Evolutionary conservation across 2,888 invertebrate genomes (phyloP).

Genomic region (Glaucopsyche alexis): DNA sequence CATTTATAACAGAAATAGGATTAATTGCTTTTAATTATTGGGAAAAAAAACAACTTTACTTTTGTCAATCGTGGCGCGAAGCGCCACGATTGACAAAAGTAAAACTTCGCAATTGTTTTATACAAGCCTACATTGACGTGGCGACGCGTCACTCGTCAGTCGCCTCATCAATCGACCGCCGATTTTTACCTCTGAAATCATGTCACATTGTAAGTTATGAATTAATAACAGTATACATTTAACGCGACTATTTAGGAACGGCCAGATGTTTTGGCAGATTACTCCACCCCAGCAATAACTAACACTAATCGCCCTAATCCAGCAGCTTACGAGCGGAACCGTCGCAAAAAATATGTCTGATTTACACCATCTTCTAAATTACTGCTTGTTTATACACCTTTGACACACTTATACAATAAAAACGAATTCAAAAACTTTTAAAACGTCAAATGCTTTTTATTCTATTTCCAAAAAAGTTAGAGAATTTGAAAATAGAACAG

Average conservation of each 20-base stretch:
- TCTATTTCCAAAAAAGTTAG: neutral
- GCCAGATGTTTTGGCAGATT: slow-evolving; percentile 44
- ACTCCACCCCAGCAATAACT: slow-evolving; percentile 42
- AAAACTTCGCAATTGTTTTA: no score
- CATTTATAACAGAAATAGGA: no score
- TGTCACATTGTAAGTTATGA: neutral
- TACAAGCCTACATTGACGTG: no score
- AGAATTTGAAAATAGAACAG: neutral
- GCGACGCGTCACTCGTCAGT: neutral
- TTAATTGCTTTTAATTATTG: no score
- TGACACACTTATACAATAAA: slow-evolving; percentile 16
- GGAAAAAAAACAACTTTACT: no score
- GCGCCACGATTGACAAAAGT: no score
- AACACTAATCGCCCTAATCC: slow-evolving; percentile 40
- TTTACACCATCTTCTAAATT: slow-evolving; percentile 33
- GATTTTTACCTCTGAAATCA: no score
- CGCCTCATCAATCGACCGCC: neutral
- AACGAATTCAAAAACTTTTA: neutral
- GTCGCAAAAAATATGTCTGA: slow-evolving; percentile 24
- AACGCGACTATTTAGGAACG: slow-evolving; percentile 17
- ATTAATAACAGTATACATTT: neutral
- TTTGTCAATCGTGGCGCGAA: no score
- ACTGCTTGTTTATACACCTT: slow-evolving; percentile 35
- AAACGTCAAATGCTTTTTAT: neutral
- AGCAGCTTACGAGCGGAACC: slow-evolving; percentile 27